Evolutionary conservation across 2,113 vertebrate species (phyloP), one percentile per base, ranked within the genome.

Genomic region (Maccullochella peelii): DNA sequence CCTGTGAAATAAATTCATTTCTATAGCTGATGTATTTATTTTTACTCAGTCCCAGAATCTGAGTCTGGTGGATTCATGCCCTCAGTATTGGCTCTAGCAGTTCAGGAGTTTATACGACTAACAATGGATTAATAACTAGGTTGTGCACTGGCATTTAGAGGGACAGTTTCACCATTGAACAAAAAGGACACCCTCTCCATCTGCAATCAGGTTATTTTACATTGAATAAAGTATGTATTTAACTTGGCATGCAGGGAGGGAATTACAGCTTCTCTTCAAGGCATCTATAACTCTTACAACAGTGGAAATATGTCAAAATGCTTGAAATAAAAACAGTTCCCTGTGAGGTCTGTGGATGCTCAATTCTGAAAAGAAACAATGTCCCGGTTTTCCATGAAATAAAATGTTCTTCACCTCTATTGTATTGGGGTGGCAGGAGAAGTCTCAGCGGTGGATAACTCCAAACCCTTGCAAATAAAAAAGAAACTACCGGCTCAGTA

Each of bases 1-100:
- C n/a, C 21, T 70, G 27, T 76, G n/a, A 61, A 21, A 7, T 68
- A 18, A 52, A 63, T 47, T 57, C 8, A 62, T n/a, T n/a, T n/a
- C n/a, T n/a, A n/a, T n/a, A 62, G 10, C 33, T 42, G 38, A 75
- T 27, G 16, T 16, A 27, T 74, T 63, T 42, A 61, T 84, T 52
- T 65, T 44, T 14, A 9, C 55, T 61, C 38, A 47, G 66, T 25
- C 30, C 9, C 20, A 42, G 25, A 65, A 23, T 58, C 2, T 77
- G 40, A 49, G 16, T 38, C 30, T 50, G 57, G 44, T 36, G 5
- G 25, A 61, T 68, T 30, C 18, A 52, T 30, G 18, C 25, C 30
- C 16, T 11, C 55, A 69, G 47, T 44, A 44, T 27, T 63, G 42
- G 12, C 15, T 66, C 23, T 12, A 6, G 40, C 68, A 67, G 61